A percentile compares a stretch with the other conserved stretches of the same genome.
Conservation (phyloP, 2,888 invertebrate species). For the Anarsia innoxiella region DNA sequence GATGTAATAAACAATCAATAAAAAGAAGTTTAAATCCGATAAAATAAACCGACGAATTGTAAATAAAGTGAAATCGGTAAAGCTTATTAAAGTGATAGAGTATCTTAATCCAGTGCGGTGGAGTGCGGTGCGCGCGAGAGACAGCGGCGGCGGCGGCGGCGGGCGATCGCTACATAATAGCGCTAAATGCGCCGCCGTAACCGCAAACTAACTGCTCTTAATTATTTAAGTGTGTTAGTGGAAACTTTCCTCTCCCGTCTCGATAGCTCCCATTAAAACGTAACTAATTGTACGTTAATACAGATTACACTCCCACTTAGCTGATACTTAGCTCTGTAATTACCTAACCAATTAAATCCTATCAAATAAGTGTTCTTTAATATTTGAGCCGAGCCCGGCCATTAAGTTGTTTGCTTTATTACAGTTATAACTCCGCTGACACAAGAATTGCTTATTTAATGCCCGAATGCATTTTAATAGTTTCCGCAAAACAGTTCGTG, state of each 20-base stretch:
- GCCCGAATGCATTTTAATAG: constrained; percentile 1
- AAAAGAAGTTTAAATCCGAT: too few relatives aligned
- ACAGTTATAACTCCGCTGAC: constrained; percentile 3
- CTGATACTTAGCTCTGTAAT: constrained; percentile 28
- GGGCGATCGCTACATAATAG: constrained; percentile 36
- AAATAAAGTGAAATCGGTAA: too few relatives aligned
- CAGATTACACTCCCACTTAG: constrained; percentile 39
- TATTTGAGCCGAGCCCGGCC: constrained; percentile 3
- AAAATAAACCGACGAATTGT: too few relatives aligned
- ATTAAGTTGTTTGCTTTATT: constrained; percentile 13
- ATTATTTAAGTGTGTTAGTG: constrained; percentile 54
- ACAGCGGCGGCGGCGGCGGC: constrained; percentile 8
- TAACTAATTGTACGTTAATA: constrained; percentile 55
- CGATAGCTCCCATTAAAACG: constrained; percentile 41
- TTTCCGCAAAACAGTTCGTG: constrained; percentile 6
- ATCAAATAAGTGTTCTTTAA: constrained; percentile 14
- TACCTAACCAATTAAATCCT: constrained; percentile 25
- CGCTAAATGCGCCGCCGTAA: constrained; percentile 40
- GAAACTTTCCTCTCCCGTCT: constrained; percentile 44
- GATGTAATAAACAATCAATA: too few relatives aligned
- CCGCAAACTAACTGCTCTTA: constrained; percentile 53
- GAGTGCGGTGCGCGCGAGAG: too few relatives aligned
- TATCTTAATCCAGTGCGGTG: constrained; percentile 22
- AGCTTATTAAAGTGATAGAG: constrained; percentile 20
- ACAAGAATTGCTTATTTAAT: too few relatives aligned